Base-by-base conservation (phyloP, 2,888 invertebrate species). In the Rotaria magnacalcarata region DNA sequence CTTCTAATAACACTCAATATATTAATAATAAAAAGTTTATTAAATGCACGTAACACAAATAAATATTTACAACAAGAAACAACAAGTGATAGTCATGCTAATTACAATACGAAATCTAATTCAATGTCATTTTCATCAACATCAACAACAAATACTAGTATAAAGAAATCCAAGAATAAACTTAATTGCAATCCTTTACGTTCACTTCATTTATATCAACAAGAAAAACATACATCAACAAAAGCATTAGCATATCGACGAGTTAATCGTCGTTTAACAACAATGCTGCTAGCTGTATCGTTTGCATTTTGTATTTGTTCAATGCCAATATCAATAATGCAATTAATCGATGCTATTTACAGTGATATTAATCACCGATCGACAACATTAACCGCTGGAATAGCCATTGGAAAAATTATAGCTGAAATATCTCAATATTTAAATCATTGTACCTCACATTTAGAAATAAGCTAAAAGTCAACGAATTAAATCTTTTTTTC, bases 1-100 rank as follows among this genome's bases (percentile, higher is more conserved):
- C 85, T 89, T 16, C 87, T 89, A 14, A 85, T 89, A 24, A 85
- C 89, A n/a, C 89, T 90, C 80, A 90, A 90, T 87, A 86, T 88
- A 47, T 87, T 89, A 50, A 89, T 90, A 60, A 89, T 90, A 19
- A 85, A 87, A 14, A 88, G 88, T 84, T 87, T 88, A 75, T 47
- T 86, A 24, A 85, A 85, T 75, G 85, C 85, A 19, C 43, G 80
- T 24, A 43, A 80, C n/a, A 34, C 43, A 80, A 80, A 47, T 80
- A 80, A 80, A 80, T 47, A 47, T n/a, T 47, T 80, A n/a, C 80
- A 80, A 80, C 80, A 43, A 80, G 6, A 43, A 80, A 43, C 34
- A 24, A 24, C n/a, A 11, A 34, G 14, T 34, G 67, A 67, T 5
- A 67, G 14, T 34, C 21, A 10, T 34, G 10, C 3, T 0, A 67